Base-by-base conservation (phyloP, 2,113 vertebrate species). In the Myodes glareolus region DNA sequence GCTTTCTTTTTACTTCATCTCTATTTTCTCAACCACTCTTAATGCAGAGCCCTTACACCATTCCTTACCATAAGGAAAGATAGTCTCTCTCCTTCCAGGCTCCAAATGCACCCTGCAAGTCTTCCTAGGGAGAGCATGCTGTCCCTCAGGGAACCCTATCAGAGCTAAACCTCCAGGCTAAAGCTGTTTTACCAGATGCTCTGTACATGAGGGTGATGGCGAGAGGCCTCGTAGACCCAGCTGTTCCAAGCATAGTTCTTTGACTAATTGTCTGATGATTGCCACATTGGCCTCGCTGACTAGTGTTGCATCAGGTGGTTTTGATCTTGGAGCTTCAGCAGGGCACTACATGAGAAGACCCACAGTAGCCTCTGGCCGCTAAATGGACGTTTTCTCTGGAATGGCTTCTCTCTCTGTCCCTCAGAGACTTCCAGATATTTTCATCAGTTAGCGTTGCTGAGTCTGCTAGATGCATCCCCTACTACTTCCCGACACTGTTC, bases 151-250 rank as follows among this genome's bases (percentile, higher is more conserved):
- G 45, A 92, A 77, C 31, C 17, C 11, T 58, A 50, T 80, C 33
- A 63, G 78, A 87, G 31, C 47, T 72, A 58, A 97, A 65, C 36
- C 87, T 65, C 2, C 3, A 12, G 80, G 14, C 75, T 68, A 68
- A 91, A 75, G 25, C 36, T 87, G 31, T 88, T 96, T n/a, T 55
- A n/a, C 47, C 84, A 86, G n/a, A 52, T 85, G 90, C 50, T 97
- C 65, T 85, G 14, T 76, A 14, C 61, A 3, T 81, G n/a, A 5
- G 25, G 61, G 55, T 65, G 67, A 61, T 25, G 63, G 52, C 4
- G 5, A 77, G 52, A 31, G 47, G 23, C 9, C 47, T 63, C 7
- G 10, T 3, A 27, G 63, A 72, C 52, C 42, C 80, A 65, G 73
- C 87, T 94, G 67, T 78, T 92, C 27, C 16, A 82, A 81, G 61